Conservation (phyloP, 2,113 vertebrate species). For the Ctenomys sociabilis region DNA sequence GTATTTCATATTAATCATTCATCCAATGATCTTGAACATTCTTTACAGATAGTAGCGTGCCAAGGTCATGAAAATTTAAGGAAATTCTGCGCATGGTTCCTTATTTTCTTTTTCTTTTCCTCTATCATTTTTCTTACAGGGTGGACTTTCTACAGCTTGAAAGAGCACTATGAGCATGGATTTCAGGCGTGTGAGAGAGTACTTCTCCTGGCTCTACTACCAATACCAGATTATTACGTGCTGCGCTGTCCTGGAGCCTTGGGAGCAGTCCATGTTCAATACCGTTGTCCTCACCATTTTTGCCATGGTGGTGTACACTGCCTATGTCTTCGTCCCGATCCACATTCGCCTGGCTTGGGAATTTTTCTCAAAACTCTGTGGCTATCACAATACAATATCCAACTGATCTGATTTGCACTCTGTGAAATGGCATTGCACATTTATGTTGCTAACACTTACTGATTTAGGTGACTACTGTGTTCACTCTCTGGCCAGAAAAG, state of each 20-base stretch:
- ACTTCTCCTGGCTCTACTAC: constrained; percentile 96
- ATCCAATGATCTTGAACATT: not conserved
- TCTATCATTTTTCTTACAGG: constrained; percentile 70
- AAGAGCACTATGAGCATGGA: constrained; percentile 85
- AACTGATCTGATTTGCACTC: constrained; percentile 82
- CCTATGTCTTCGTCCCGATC: constrained; percentile 97
- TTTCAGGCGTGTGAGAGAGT: constrained; percentile 92
- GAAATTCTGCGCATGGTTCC: not conserved
- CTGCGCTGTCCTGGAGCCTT: constrained; percentile 97
- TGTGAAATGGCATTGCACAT: not conserved
- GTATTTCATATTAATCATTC: not conserved
- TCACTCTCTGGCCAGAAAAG: constrained; percentile 50
- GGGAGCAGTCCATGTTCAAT: constrained; percentile 97
- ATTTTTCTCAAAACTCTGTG: constrained; percentile 94
- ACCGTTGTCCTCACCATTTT: constrained; percentile 92
- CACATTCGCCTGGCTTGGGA: constrained; percentile 93
- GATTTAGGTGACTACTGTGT: not conserved
- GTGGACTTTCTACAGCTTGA: not conserved
- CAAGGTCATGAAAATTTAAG: not conserved
- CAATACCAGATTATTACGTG: constrained; percentile 98
- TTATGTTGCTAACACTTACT: constrained; percentile 45
- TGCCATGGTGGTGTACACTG: constrained; percentile 96
- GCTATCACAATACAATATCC: constrained; percentile 88
- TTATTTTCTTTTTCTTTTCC: constrained; percentile 47
- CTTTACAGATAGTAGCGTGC: constrained; percentile 9